A percentile compares a stretch with the other conserved stretches of the same genome.
phyloP scores from a whole-genome alignment of 2,797 vertebrate species.

The Syngnathus acus region DNA sequence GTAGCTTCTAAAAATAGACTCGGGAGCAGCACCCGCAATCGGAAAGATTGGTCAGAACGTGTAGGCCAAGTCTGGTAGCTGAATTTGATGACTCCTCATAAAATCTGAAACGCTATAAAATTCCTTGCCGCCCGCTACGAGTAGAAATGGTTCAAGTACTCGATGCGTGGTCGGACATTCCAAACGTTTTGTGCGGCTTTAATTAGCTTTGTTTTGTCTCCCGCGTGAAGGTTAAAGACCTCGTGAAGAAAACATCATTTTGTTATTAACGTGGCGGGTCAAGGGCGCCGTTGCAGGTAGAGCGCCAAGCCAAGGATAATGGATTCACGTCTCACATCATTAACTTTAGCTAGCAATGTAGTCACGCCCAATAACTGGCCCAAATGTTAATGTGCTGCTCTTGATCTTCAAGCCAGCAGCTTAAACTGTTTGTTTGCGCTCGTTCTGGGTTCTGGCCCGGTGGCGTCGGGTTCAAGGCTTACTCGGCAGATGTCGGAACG shows the following conservation, averaged over 20 bases:
- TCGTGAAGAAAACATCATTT: neutral
- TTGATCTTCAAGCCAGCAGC: slow-evolving; percentile 45
- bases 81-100: no score
- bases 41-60: no score
- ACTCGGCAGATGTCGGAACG: slow-evolving; percentile 61
- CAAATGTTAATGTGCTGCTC: slow-evolving; percentile 61
- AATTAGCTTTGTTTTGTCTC: slow-evolving; percentile 7
- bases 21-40: no score
- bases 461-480: slow-evolving; percentile 57
- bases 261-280: slow-evolving; percentile 4
- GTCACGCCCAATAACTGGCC: slow-evolving; percentile 46
- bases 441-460: slow-evolving; percentile 58
- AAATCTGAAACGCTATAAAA: no score
- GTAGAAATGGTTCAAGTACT: no score
- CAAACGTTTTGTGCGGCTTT: neutral
- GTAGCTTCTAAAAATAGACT: no score
- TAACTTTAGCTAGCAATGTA: slow-evolving; percentile 41
- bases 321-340: slow-evolving; percentile 48
- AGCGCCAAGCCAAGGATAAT: slow-evolving; percentile 52
- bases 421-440: slow-evolving; percentile 50
- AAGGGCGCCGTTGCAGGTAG: slow-evolving; percentile 9
- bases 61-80: no score
- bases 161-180: no score
- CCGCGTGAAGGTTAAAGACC: slow-evolving; percentile 2
- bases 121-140: no score